Conservation (phyloP, 2,797 vertebrate species). For the Spondyliosoma cantharus region DNA sequence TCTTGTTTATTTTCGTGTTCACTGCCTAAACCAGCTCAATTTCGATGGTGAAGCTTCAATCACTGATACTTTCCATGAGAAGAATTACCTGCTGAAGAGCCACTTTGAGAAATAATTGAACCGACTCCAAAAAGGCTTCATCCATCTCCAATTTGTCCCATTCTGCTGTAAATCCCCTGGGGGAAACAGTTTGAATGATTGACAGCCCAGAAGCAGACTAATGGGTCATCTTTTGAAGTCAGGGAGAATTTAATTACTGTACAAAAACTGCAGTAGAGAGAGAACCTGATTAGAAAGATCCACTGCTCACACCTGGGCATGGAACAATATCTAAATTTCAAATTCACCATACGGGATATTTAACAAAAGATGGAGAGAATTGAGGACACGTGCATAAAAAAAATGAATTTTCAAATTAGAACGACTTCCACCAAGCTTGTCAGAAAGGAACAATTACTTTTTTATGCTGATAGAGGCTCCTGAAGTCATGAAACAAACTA, state of each 20-base stretch:
- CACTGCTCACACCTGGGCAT: constrained; percentile 15
- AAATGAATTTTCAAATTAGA: constrained; percentile 41
- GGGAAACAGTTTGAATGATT: constrained; percentile 17
- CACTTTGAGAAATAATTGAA: neutral
- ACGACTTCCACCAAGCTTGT: constrained; percentile 38
- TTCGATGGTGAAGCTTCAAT: neutral
- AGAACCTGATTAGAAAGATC: constrained; percentile 46
- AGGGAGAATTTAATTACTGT: constrained; percentile 55
- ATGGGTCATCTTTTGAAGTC: constrained; percentile 52
- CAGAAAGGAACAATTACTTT: constrained; percentile 8
- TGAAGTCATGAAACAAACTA: constrained; percentile 20
- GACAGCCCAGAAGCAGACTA: constrained; percentile 26
- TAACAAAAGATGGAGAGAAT: constrained; percentile 42
- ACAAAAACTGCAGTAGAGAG: constrained; percentile 22
- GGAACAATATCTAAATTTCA: constrained; percentile 54
- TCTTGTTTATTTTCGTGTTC: neutral
- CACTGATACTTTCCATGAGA: neutral
- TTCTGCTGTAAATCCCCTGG: constrained; percentile 1
- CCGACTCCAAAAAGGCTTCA: neutral
- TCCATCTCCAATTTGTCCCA: constrained; percentile 9
- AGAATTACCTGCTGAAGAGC: constrained; percentile 1
- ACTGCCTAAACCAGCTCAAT: constrained; percentile 1
- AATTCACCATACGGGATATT: constrained; percentile 35
- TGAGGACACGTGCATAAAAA: constrained; percentile 10
- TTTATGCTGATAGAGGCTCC: constrained; percentile 5